Evolutionary conservation across 2,888 invertebrate genomes (phyloP).

Genomic region (Ernsta delagoae): DNA sequence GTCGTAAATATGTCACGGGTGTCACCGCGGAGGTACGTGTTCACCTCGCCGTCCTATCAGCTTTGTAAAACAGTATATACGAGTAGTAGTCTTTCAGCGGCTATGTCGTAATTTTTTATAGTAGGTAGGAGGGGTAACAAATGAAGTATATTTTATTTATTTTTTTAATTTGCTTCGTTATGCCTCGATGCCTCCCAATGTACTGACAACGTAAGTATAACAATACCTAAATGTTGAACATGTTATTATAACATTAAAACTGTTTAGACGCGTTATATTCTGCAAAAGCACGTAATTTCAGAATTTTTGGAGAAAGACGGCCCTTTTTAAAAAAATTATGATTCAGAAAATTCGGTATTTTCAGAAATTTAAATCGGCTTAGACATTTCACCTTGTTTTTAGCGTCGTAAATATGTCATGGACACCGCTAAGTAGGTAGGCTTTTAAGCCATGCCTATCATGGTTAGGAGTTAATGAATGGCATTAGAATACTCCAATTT

Average conservation of each 20-base stretch:
- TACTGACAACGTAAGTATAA: too few relatives aligned
- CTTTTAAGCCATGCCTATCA: conserved; percentile 5
- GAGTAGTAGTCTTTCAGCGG: conserved; percentile 17
- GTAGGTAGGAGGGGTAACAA: too few relatives aligned
- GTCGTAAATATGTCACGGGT: conserved; percentile 64
- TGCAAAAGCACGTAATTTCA: too few relatives aligned
- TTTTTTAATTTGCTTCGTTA: too few relatives aligned
- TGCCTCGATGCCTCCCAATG: too few relatives aligned
- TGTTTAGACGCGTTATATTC: too few relatives aligned
- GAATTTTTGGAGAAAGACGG: too few relatives aligned
- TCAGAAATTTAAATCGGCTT: background rate
- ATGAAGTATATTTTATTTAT: too few relatives aligned
- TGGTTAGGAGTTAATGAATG: background rate
- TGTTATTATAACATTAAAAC: too few relatives aligned
- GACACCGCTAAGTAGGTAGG: conserved; percentile 11
- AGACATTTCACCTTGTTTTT: background rate
- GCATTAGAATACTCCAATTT: too few relatives aligned
- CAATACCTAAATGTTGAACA: too few relatives aligned
- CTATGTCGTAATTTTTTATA: conserved; percentile 20
- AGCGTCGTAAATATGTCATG: conserved; percentile 24
- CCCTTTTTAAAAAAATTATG: too few relatives aligned
- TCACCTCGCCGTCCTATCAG: conserved; percentile 49
- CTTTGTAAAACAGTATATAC: conserved; percentile 26
- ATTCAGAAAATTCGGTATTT: background rate
- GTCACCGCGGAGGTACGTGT: conserved; percentile 57